phyloP scores from a whole-genome alignment of 2,797 vertebrate genomes.

The Ciconia nigra region DNA sequence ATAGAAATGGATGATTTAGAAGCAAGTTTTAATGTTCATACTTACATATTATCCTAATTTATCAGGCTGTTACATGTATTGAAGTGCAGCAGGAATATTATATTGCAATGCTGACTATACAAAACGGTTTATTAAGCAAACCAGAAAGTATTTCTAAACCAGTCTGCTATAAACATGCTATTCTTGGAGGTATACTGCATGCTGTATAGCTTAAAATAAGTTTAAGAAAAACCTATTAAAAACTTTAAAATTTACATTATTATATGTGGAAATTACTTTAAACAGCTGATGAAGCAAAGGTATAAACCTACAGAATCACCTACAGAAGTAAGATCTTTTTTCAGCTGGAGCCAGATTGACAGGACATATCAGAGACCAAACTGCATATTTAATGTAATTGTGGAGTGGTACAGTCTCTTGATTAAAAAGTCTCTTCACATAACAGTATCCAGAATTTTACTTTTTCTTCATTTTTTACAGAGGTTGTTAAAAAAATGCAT shows the following conservation, averaged over 20 bases:
- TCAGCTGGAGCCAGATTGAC: not conserved
- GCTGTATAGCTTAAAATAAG: not conserved
- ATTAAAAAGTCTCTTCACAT: not conserved
- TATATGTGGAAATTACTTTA: not conserved
- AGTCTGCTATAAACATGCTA: not conserved
- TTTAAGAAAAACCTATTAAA: not conserved
- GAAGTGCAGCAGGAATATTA: not conserved
- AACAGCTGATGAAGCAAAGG: not conserved
- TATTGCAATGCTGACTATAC: not conserved
- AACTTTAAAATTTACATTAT: not conserved
- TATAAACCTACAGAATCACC: not conserved
- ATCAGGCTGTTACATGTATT: not conserved
- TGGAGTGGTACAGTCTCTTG: not conserved
- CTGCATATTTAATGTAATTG: not conserved
- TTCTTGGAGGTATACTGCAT: not conserved
- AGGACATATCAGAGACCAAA: not conserved
- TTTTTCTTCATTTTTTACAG: not conserved
- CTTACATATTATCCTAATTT: not conserved
- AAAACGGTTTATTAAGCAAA: not conserved
- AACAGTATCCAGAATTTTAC: not conserved
- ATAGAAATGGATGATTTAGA: not conserved
- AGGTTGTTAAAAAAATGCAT: not conserved
- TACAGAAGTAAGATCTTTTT: not conserved
- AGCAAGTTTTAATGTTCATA: slow-evolving; percentile 30
- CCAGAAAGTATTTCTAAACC: not conserved